Percentiles rank a stretch among this genome's conserved stretches.
Evolutionary conservation across 2,113 vertebrate genomes (phyloP).

Genomic region (Microcebus tavaratra): DNA sequence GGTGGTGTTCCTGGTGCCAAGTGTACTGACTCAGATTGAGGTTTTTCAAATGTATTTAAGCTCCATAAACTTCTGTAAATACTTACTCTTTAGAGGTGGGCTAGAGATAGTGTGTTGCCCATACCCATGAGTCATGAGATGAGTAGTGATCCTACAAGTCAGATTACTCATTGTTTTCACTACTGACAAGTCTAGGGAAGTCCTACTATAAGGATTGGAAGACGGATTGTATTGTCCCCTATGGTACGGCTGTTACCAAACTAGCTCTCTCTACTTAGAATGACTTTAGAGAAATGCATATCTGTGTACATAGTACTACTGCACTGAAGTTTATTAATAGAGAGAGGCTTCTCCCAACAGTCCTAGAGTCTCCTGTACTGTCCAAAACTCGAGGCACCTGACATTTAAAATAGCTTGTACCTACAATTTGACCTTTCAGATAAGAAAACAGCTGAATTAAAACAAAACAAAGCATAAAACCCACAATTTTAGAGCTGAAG

Average conservation of each 20-base stretch:
- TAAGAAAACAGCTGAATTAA: neutral
- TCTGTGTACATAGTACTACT: neutral
- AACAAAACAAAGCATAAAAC: neutral
- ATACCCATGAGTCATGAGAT: neutral
- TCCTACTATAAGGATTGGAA: neutral
- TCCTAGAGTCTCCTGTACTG: neutral
- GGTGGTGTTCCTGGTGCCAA: neutral
- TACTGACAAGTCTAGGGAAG: neutral
- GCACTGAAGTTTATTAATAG: neutral
- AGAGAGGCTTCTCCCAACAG: neutral
- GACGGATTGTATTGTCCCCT: neutral
- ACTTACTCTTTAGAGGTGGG: neutral
- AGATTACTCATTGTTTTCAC: neutral
- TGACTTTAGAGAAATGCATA: neutral
- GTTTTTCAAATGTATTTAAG: neutral
- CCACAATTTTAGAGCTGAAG: neutral
- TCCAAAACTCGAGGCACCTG: neutral
- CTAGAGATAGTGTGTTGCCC: neutral
- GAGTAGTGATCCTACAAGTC: neutral
- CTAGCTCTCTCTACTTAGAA: neutral
- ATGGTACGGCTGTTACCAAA: neutral
- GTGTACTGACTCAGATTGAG: neutral
- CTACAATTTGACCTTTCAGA: neutral
- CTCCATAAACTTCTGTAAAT: neutral
- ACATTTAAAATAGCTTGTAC: constrained; percentile 39